phyloP scores from a whole-genome alignment of 2,888 invertebrate genomes.

The Mesochorus sp. region DNA sequence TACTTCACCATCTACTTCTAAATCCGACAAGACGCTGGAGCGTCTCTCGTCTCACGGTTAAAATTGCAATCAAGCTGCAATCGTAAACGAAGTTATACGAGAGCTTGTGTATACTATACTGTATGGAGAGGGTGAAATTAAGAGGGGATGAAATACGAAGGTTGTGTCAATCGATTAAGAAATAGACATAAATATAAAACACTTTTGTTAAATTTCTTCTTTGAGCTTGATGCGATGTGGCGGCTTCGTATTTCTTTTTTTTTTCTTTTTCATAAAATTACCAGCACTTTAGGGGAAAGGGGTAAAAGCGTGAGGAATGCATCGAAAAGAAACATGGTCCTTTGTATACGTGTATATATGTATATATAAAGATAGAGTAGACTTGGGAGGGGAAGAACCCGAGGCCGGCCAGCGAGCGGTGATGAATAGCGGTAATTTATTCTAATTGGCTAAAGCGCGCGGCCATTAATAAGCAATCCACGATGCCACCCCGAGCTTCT shows the following conservation, averaged over 20 bases:
- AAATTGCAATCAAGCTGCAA: conserved; percentile 76
- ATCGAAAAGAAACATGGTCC: conserved; percentile 16
- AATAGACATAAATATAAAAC: conserved; percentile 27
- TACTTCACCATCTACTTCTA: conserved; percentile 61
- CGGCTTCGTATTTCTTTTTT: too few species aligned
- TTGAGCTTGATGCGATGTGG: not conserved
- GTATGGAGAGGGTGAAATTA: not conserved
- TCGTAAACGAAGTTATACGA: conserved; percentile 65
- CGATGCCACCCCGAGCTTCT: conserved; percentile 63
- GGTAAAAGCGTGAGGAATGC: not conserved
- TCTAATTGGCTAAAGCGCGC: conserved; percentile 78
- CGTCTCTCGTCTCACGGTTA: conserved; percentile 65
- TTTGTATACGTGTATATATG: not conserved
- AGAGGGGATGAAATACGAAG: not conserved
- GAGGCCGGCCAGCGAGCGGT: conserved; percentile 59
- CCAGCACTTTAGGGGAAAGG: conserved; percentile 8
- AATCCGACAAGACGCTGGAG: conserved; percentile 70
- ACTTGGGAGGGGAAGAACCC: conserved; percentile 13
- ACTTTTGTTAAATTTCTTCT: conserved; percentile 17
- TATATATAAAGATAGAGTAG: not conserved
- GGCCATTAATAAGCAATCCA: conserved; percentile 77
- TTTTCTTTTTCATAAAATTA: conserved; percentile 35
- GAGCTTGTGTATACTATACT: not conserved
- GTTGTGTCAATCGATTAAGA: conserved; percentile 44
- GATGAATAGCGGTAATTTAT: conserved; percentile 75